Conservation (phyloP, 2,113 vertebrate species). For the Cromileptes altivelis region DNA sequence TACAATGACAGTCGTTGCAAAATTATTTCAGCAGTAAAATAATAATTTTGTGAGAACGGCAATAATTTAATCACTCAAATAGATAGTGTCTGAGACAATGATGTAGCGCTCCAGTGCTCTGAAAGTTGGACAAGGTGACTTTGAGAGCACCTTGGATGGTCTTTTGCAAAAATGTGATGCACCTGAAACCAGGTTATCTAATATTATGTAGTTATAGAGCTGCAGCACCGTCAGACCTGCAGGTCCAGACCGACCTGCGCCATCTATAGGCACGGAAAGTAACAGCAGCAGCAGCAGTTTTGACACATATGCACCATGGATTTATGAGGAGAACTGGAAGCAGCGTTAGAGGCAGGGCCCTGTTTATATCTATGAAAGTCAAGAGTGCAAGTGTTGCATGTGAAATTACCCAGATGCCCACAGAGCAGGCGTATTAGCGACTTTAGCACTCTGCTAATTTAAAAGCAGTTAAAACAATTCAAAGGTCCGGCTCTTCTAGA, state of each 20-base stretch:
- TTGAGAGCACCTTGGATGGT: slow-evolving; percentile 1
- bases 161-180: background rate
- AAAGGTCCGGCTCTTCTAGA: too few relatives aligned
- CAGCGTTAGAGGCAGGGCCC: too few relatives aligned
- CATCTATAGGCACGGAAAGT: background rate
- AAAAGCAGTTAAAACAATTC: too few relatives aligned
- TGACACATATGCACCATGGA: background rate
- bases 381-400: too few relatives aligned
- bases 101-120: background rate
- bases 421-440: too few relatives aligned
- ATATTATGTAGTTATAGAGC: background rate
- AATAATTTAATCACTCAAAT: background rate
- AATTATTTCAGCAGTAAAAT: background rate
- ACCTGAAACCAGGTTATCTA: background rate
- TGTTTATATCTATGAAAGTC: too few relatives aligned
- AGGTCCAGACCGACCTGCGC: background rate
- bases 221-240: background rate
- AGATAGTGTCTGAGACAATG: background rate
- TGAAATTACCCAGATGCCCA: too few relatives aligned
- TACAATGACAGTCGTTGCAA: background rate
- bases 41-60: background rate
- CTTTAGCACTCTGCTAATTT: too few relatives aligned
- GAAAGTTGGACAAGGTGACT: slow-evolving; percentile 20
- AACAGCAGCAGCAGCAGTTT: background rate
- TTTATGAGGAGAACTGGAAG: too few relatives aligned